Evolutionary conservation across 2,113 vertebrate species (phyloP).

Genomic region (Aegotheles bennettii): DNA sequence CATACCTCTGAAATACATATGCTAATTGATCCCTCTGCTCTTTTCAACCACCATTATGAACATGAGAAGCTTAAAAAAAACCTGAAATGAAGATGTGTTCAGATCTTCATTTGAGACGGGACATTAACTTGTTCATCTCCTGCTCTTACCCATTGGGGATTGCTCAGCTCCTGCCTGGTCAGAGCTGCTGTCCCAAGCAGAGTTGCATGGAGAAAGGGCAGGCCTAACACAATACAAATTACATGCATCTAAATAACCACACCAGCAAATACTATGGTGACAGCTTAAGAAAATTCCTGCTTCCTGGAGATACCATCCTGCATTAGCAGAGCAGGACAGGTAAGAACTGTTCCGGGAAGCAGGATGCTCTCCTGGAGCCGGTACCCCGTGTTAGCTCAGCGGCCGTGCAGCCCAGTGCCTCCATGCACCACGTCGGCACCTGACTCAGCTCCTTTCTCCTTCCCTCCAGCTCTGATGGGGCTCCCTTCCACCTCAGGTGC

Average conservation of each 20-base stretch:
- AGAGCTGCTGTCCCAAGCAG: not conserved
- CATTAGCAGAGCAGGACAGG: not conserved
- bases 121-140: rapidly evolving
- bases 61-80: not conserved
- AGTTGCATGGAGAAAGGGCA: not conserved
- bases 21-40: not conserved
- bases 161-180: not conserved
- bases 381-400: not conserved
- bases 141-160: not conserved
- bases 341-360: not conserved
- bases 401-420: not conserved
- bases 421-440: not conserved
- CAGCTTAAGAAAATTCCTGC: not conserved
- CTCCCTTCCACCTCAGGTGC: not conserved
- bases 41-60: not conserved
- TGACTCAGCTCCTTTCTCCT: not conserved
- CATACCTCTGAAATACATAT: not conserved
- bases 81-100: not conserved
- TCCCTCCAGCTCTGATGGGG: not conserved
- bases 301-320: not conserved
- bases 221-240: not conserved
- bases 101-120: not conserved
- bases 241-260: not conserved
- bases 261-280: not conserved
- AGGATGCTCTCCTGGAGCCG: not conserved